phyloP scores from a whole-genome alignment of 2,113 vertebrate genomes.

The Hoplias malabaricus region DNA sequence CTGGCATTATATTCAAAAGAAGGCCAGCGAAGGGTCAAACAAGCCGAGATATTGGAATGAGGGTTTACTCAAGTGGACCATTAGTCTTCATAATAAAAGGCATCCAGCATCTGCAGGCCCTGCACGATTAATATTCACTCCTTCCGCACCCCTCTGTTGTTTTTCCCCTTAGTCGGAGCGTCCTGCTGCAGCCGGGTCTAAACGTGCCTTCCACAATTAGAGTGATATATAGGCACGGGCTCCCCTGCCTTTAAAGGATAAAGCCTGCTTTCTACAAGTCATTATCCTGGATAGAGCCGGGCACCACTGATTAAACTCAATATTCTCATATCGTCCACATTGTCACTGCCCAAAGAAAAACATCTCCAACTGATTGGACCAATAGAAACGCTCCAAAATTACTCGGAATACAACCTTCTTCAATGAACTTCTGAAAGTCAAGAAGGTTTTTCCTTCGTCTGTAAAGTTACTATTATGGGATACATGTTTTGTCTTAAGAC shows the following conservation, averaged over 20 bases:
- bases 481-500: too few species aligned
- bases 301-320: background rate
- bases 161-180: constrained; percentile 67
- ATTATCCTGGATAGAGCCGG: constrained; percentile 37
- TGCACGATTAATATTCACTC: constrained; percentile 69
- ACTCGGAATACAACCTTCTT: too few species aligned
- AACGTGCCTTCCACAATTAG: constrained; percentile 70
- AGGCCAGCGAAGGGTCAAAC: constrained; percentile 63
- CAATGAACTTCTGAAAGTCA: too few species aligned
- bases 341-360: too few species aligned
- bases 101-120: constrained; percentile 47
- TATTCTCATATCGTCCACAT: background rate
- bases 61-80: constrained; percentile 61
- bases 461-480: too few species aligned
- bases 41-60: constrained; percentile 66
- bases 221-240: constrained; percentile 67
- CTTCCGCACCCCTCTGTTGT: constrained; percentile 41
- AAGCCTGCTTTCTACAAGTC: constrained; percentile 28
- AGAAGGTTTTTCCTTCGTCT: too few species aligned
- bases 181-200: constrained; percentile 56
- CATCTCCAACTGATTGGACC: too few species aligned
- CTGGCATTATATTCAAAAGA: constrained; percentile 59
- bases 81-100: constrained; percentile 73
- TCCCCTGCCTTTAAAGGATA: constrained; percentile 29
- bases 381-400: too few species aligned